Evolutionary conservation across 2,797 vertebrate species (phyloP).

Genomic region (Darevskia nairensis): DNA sequence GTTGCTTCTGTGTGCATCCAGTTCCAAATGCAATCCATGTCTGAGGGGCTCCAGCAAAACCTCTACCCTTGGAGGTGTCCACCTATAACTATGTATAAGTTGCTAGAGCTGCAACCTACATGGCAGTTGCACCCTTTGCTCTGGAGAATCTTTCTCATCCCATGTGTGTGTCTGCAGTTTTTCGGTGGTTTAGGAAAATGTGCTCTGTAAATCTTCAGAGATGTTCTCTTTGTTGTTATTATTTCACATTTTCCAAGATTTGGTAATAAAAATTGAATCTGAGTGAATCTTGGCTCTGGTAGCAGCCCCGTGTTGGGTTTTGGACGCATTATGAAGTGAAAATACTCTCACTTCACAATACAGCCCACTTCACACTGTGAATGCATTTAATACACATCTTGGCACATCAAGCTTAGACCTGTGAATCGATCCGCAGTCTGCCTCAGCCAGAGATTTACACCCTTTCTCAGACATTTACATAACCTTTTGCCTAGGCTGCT

Average conservation of each 20-base stretch:
- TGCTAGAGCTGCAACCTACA: neutral
- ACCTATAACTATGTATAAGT: neutral
- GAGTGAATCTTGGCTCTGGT: neutral
- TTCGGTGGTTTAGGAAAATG: neutral
- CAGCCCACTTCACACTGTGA: neutral
- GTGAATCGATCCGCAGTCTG: constrained; percentile 23
- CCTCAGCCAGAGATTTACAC: constrained; percentile 37
- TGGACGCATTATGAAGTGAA: neutral
- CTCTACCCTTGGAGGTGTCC: no score
- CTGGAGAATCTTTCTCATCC: neutral
- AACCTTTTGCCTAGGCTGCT: constrained; percentile 33
- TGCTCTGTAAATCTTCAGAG: neutral
- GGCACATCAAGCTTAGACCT: neutral
- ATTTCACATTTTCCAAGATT: neutral
- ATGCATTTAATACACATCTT: constrained; percentile 25
- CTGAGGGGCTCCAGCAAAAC: neutral
- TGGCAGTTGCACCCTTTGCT: neutral
- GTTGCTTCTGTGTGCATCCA: neutral
- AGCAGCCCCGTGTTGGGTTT: neutral
- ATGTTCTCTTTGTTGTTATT: neutral
- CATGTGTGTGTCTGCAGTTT: neutral
- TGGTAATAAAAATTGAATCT: neutral
- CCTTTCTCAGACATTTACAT: constrained; percentile 35
- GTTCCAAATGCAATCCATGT: neutral
- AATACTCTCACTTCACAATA: neutral